These are phyloP conservation scores for Pterocles burchelli DNA, from an alignment of 2,113 vertebrate genomes.

Conservation along the genomic window DNA sequence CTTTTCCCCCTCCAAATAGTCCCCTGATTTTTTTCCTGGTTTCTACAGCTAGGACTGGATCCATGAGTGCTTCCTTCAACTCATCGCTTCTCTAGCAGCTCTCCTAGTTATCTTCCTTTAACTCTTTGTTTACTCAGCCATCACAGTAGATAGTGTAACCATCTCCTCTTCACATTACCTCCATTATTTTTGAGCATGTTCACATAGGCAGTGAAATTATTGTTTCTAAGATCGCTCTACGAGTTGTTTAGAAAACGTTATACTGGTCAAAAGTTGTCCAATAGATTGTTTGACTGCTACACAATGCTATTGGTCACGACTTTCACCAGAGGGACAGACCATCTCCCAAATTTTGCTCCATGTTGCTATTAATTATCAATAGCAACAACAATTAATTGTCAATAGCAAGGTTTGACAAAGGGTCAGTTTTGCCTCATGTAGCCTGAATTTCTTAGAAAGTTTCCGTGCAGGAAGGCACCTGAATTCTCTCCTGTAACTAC, in stretches of 20 bases:
- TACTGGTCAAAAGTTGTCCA: not conserved
- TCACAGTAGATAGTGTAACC: accelerated
- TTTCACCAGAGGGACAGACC: not conserved
- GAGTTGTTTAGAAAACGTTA: not conserved
- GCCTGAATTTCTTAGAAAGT: not conserved
- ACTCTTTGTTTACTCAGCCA: not conserved
- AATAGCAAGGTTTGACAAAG: not conserved
- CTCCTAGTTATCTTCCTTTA: not conserved
- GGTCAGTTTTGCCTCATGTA: not conserved
- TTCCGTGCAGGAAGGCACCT: not conserved
- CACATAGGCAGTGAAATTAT: too few relatives aligned
- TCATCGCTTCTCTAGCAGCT: not conserved
- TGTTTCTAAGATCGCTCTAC: not conserved
- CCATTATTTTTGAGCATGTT: not conserved
- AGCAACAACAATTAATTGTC: not conserved
- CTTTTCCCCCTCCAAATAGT: not conserved
- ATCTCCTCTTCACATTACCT: not conserved
- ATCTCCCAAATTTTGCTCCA: not conserved
- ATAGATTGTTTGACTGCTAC: not conserved
- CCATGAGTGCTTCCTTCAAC: not conserved
- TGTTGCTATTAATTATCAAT: not conserved
- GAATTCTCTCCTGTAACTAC: not conserved
- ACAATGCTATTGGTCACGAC: accelerated
- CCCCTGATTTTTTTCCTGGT: not conserved
- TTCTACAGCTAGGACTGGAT: not conserved